These are phyloP conservation scores for Nycteola revayana DNA, from an alignment of 2,888 invertebrate species.

Conservation along the genomic window DNA sequence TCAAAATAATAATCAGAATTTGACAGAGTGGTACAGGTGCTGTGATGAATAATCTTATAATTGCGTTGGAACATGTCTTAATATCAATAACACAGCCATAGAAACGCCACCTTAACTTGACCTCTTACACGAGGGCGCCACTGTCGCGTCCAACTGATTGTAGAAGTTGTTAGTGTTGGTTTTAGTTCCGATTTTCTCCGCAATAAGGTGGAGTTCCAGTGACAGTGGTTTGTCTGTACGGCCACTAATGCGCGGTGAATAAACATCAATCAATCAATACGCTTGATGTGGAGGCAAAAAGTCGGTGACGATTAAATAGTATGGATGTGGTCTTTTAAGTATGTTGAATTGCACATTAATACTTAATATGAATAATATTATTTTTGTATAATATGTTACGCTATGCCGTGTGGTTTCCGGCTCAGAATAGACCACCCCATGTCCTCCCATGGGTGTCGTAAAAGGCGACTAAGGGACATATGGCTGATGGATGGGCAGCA, in stretches of 20 bases:
- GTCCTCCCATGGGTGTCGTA: too few relatives aligned
- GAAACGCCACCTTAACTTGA: constrained; percentile 41
- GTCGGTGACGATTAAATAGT: constrained; percentile 26
- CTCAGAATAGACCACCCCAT: too few relatives aligned
- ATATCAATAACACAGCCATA: constrained; percentile 65
- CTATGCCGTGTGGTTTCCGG: too few relatives aligned
- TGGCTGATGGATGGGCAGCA: too few relatives aligned
- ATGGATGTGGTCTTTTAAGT: constrained; percentile 43
- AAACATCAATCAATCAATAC: constrained; percentile 77
- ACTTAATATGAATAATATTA: too few relatives aligned
- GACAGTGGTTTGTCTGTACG: constrained; percentile 4
- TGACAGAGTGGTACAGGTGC: constrained; percentile 36
- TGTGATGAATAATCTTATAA: constrained; percentile 40
- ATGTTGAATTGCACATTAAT: too few relatives aligned
- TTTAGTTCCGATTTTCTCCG: too few relatives aligned
- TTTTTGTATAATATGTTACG: too few relatives aligned
- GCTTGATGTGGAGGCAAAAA: constrained; percentile 55
- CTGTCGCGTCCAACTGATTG: too few relatives aligned
- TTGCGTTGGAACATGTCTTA: constrained; percentile 49
- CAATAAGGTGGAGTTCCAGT: constrained; percentile 14
- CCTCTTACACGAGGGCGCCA: too few relatives aligned
- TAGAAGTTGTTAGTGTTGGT: too few relatives aligned
- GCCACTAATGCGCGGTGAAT: constrained; percentile 60
- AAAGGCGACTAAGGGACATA: too few relatives aligned
- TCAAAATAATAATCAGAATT: constrained; percentile 30